phyloP scores from a whole-genome alignment of 1,140 invertebrate species.

The Penaeus chinensis region DNA sequence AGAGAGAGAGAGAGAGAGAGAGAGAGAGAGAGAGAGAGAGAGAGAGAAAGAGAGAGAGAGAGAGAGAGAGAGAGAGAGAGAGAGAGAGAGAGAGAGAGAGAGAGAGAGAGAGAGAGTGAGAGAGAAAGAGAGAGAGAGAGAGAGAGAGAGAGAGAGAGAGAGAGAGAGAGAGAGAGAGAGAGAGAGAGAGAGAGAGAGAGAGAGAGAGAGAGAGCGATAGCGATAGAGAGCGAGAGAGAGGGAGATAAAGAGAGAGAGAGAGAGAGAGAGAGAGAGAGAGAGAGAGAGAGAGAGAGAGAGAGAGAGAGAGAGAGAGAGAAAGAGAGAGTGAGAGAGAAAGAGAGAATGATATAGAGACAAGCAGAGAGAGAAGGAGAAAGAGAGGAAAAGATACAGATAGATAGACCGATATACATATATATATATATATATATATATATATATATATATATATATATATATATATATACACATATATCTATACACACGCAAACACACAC shows the following conservation, averaged over 20 bases:
- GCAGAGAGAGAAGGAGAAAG: too few species aligned
- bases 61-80: neutral
- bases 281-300: too few species aligned
- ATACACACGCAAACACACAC: too few species aligned
- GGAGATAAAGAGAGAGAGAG: neutral
- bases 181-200: slow-evolving; percentile 32
- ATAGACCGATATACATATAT: too few species aligned
- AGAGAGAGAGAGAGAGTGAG: slow-evolving; percentile 26
- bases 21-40: neutral
- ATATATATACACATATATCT: too few species aligned
- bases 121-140: slow-evolving; percentile 25
- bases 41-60: neutral
- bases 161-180: slow-evolving; percentile 6
- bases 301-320: too few species aligned
- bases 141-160: slow-evolving; percentile 17
- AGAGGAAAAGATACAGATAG: too few species aligned
- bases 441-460: too few species aligned
- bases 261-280: too few species aligned
- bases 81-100: slow-evolving; percentile 5
- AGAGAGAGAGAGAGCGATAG: neutral
- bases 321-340: too few species aligned
- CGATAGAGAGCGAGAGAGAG: slow-evolving; percentile 24
- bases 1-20: slow-evolving; percentile 31
- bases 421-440: too few species aligned
- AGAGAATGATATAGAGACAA: too few species aligned